These are phyloP conservation scores for Telmatherina bonti DNA, from an alignment of 2,797 vertebrate genomes.

Conservation along the genomic window DNA sequence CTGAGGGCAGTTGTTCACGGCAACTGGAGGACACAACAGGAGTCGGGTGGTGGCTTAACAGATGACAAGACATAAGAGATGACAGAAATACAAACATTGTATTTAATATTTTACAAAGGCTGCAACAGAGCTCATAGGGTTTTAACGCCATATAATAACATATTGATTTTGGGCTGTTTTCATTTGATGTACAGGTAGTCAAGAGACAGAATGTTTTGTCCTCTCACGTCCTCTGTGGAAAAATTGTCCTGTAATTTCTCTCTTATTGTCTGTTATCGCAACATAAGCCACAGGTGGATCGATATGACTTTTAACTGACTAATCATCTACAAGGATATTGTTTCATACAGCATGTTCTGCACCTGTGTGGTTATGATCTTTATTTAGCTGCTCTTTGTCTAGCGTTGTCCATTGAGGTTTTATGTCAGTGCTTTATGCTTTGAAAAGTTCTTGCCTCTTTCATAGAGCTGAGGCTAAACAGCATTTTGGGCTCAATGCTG, in stretches of 20 bases:
- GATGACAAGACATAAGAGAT: slow-evolving; percentile 22
- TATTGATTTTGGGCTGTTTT: no score
- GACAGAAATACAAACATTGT: slow-evolving; percentile 9
- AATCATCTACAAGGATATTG: slow-evolving; percentile 32
- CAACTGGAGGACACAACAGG: slow-evolving; percentile 60
- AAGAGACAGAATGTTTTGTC: neutral
- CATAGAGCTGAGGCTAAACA: slow-evolving; percentile 17
- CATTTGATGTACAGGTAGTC: neutral
- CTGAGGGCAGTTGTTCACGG: slow-evolving; percentile 66
- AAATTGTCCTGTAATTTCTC: slow-evolving; percentile 16
- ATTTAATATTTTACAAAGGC: neutral
- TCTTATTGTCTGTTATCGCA: slow-evolving; percentile 26
- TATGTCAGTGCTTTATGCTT: slow-evolving; percentile 17
- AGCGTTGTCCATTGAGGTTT: slow-evolving; percentile 34
- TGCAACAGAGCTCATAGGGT: neutral
- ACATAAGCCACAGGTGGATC: slow-evolving; percentile 25
- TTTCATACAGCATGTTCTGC: slow-evolving; percentile 21
- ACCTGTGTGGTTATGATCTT: slow-evolving; percentile 48
- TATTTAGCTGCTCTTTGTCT: slow-evolving; percentile 59
- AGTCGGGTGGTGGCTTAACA: slow-evolving; percentile 28
- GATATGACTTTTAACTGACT: slow-evolving; percentile 42
- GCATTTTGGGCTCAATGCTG: slow-evolving; percentile 22
- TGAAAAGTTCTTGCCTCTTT: slow-evolving; percentile 28
- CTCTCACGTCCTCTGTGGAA: neutral
- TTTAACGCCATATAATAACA: no score